Conservation (phyloP, 2,113 vertebrate species). For the Uria aalge region DNA sequence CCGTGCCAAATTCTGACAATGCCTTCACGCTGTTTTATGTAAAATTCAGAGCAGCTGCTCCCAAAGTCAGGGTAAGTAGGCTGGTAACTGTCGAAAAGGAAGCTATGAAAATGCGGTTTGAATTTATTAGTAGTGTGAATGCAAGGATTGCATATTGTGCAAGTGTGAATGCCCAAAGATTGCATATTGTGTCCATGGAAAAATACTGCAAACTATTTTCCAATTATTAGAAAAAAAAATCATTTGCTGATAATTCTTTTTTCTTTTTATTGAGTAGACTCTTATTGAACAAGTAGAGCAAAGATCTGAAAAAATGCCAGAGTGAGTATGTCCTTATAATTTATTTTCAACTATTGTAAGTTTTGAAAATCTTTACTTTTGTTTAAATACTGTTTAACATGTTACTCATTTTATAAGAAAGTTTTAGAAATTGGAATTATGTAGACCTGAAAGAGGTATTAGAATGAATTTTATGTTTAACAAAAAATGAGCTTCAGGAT, state of each 20-base stretch:
- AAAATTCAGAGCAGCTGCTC: constrained; percentile 93
- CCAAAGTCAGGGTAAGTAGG: constrained; percentile 93
- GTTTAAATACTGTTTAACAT: neutral
- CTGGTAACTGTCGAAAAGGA: neutral
- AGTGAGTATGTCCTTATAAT: constrained; percentile 81
- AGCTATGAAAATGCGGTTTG: neutral
- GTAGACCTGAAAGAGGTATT: neutral
- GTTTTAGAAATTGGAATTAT: neutral
- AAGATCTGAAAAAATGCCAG: constrained; percentile 89
- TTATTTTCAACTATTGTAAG: neutral
- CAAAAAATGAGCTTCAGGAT: neutral
- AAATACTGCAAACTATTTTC: neutral
- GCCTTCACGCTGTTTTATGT: constrained; percentile 97
- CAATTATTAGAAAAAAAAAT: neutral
- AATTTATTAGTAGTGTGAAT: neutral
- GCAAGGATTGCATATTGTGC: neutral
- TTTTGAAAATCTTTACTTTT: neutral
- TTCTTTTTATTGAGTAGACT: constrained; percentile 72
- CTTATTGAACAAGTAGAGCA: constrained; percentile 97
- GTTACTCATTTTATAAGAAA: neutral
- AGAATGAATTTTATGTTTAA: neutral
- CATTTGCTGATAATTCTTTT: neutral
- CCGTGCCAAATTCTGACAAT: constrained; percentile 88
- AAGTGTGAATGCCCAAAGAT: neutral
- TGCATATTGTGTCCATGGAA: neutral